These are phyloP conservation scores for Intellagama lesueurii DNA, from an alignment of 2,797 vertebrate genomes.

Conservation along the genomic window DNA sequence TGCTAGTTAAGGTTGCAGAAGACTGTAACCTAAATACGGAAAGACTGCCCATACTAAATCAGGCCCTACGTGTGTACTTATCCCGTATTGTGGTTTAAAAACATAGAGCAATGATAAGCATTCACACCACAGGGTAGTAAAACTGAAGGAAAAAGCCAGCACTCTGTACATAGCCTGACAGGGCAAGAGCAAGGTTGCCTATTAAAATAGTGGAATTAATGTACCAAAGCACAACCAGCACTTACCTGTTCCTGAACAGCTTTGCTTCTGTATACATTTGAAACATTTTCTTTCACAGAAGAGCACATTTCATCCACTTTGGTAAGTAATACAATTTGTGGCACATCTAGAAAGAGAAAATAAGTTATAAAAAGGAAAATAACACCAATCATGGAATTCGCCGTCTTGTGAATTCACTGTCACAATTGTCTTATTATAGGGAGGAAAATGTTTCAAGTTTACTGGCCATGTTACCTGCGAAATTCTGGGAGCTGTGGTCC, in stretches of 20 bases:
- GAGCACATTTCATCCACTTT: conserved; percentile 62
- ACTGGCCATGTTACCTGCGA: too few relatives aligned
- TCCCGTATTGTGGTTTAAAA: not conserved
- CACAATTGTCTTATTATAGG: too few relatives aligned
- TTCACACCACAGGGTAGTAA: not conserved
- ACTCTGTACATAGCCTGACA: conserved; percentile 7
- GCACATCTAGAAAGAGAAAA: conserved; percentile 46
- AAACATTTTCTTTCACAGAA: not conserved
- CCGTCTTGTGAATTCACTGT: not conserved
- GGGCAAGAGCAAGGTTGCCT: rapidly evolving
- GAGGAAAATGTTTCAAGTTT: too few relatives aligned
- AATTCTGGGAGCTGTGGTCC: too few relatives aligned
- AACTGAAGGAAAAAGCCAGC: not conserved
- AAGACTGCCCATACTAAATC: not conserved
- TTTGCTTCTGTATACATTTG: conserved; percentile 16
- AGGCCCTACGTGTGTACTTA: not conserved
- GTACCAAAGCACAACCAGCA: not conserved
- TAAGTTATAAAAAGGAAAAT: not conserved
- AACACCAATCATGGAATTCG: not conserved
- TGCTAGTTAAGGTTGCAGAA: not conserved
- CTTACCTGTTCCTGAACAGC: conserved; percentile 53
- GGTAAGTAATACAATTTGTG: conserved; percentile 63
- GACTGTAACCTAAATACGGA: too few relatives aligned
- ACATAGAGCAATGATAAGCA: too few relatives aligned
- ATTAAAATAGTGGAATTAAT: not conserved